These are phyloP conservation scores for Zapus hudsonius DNA, from an alignment of 2,113 vertebrate genomes.

Conservation along the genomic window DNA sequence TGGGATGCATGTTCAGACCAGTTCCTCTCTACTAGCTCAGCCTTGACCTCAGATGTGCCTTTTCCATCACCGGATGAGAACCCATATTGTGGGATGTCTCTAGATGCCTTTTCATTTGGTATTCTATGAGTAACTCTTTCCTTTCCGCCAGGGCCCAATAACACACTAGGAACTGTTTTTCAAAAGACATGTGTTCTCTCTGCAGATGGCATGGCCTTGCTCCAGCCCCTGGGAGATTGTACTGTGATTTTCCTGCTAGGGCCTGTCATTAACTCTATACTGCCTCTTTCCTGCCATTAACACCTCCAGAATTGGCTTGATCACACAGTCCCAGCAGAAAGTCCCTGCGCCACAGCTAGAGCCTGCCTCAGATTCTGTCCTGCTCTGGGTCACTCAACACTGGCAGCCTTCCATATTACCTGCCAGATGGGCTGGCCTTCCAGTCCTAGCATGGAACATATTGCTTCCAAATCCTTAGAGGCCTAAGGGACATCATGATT, in stretches of 20 bases:
- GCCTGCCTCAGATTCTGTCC: not conserved
- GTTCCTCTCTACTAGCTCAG: not conserved
- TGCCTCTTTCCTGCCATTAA: not conserved
- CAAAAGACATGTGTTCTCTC: not conserved
- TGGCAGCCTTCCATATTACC: not conserved
- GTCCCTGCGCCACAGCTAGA: not conserved
- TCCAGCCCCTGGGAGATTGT: not conserved
- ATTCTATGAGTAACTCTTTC: not conserved
- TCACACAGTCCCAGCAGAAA: not conserved
- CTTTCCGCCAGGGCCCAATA: not conserved
- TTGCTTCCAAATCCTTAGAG: not conserved
- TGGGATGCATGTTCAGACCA: not conserved
- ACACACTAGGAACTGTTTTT: not conserved
- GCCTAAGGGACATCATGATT: not conserved
- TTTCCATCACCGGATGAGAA: not conserved
- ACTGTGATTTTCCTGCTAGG: not conserved
- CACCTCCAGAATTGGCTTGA: not conserved
- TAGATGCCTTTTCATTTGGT: not conserved
- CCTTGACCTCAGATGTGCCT: not conserved
- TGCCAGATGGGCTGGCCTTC: not conserved
- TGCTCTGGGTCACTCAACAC: not conserved
- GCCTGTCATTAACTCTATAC: not conserved
- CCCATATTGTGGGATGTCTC: not conserved
- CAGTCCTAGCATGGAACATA: not conserved
- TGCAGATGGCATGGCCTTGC: not conserved